phyloP scores from a whole-genome alignment of 1,140 invertebrate genomes.

The Diabrotica undecimpunctata region DNA sequence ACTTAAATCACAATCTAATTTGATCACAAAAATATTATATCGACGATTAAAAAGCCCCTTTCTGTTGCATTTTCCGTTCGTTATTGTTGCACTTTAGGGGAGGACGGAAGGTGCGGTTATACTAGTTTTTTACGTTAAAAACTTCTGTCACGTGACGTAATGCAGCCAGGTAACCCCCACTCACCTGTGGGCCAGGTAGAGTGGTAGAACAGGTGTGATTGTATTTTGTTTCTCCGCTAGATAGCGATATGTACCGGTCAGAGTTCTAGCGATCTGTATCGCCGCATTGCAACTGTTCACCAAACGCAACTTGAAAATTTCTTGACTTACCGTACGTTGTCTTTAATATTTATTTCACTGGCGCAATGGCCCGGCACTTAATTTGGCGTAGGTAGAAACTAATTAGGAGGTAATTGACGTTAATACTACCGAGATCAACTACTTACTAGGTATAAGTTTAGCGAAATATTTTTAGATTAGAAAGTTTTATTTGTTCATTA shows the following conservation, averaged over 20 bases:
- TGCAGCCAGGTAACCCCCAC: constrained; percentile 9
- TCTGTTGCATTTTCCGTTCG: neutral
- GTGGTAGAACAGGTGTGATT: constrained; percentile 15
- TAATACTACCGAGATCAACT: neutral
- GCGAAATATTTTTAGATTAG: too few relatives aligned
- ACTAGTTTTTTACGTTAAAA: constrained; percentile 19
- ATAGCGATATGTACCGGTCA: constrained; percentile 17
- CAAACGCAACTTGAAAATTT: too few relatives aligned
- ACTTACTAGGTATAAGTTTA: too few relatives aligned
- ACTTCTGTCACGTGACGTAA: constrained; percentile 15
- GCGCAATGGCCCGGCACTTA: neutral
- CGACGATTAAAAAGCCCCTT: neutral
- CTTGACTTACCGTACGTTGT: neutral
- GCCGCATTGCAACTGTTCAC: too few relatives aligned
- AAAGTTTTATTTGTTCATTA: too few relatives aligned
- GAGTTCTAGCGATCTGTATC: constrained; percentile 6
- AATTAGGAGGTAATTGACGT: constrained; percentile 7
- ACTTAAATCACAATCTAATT: too few relatives aligned
- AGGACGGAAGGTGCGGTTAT: constrained; percentile 19
- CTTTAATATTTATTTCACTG: neutral
- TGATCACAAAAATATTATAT: too few relatives aligned
- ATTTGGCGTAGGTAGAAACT: constrained; percentile 17
- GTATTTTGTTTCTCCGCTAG: constrained; percentile 14
- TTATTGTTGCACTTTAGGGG: constrained; percentile 8
- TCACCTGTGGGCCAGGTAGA: constrained; percentile 19